Evolutionary conservation across 2,888 invertebrate species (phyloP), one percentile per base, ranked within the genome.

Genomic region (Aleiodes leptofemur): DNA sequence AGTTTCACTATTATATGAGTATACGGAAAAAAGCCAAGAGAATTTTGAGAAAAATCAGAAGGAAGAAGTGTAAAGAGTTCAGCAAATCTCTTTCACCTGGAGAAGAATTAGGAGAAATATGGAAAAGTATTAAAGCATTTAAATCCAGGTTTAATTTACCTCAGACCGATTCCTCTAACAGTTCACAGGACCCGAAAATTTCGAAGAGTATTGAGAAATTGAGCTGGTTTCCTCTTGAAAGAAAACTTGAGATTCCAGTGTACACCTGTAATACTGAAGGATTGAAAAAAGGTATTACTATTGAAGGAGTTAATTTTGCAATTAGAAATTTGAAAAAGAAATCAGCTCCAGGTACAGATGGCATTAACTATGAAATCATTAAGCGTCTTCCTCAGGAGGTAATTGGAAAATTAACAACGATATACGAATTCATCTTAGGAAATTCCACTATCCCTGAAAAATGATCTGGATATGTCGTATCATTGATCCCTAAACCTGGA

Each of bases 401-500:
- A 11, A 29, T 57, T 23, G 11, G 29, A 9, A 2, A 8, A 13
- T 29, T 57, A 4, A 57, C 57, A 23, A 31, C 29, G 29, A 2
- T 16, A 11, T 57, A 13, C 23, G 43, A 72, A 3, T 6, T 31
- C 0, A 11, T 64, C 0, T 51, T 64, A 9, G 8, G 31, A 0
- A 11, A 38, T 2, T 53, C 51, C 7, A 31, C 23, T 0, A 14
- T 70, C 9, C 74, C 74, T 1, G 61, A 59, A 0, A 11, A 29
- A 13, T 70, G 74, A 70, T 14, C 43, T 6, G 31, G 70, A 13
- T 74, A 51, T 69, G 4, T 43, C 0, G 51, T 74, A 9, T 38
- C 29, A 4, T 13, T 74, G 0, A 43, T 74, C 11, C 74, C 74
- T 3, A 74, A 74, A 51, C 69, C 74, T 5, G 53, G 53, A 0